Conservation (phyloP, 2,888 invertebrate species). For the Lithophane ornitopus region DNA sequence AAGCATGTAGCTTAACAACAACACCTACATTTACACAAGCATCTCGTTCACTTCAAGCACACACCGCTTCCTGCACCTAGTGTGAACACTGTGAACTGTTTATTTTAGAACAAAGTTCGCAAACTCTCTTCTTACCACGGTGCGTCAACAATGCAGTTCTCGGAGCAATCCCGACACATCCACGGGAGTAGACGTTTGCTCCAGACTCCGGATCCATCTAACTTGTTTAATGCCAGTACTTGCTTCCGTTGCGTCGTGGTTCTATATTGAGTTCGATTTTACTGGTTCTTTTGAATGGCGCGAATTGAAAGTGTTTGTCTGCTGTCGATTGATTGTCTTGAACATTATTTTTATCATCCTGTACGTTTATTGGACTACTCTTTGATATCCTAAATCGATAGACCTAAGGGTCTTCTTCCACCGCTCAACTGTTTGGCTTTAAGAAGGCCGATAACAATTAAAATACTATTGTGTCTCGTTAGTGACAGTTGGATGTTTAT, state of each 20-base stretch:
- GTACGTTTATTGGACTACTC: not conserved
- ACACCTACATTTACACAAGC: not conserved
- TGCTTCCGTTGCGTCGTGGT: conserved; percentile 20
- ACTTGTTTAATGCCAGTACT: conserved; percentile 50
- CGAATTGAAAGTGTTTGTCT: not conserved
- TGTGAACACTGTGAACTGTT: conserved; percentile 24
- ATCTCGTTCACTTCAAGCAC: conserved; percentile 24
- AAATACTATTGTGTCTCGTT: too few relatives aligned
- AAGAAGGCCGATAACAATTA: too few relatives aligned
- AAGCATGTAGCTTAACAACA: not conserved
- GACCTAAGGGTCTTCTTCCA: not conserved
- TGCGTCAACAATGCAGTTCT: conserved; percentile 51
- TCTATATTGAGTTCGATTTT: conserved; percentile 25
- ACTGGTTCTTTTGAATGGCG: not conserved
- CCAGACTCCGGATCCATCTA: conserved; percentile 46
- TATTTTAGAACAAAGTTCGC: conserved; percentile 31
- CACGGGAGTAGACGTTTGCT: conserved; percentile 45
- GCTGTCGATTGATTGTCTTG: not conserved
- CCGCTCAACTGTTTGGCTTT: too few relatives aligned
- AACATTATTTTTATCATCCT: not conserved
- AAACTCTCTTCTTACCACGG: conserved; percentile 31
- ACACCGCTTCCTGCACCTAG: conserved; percentile 27
- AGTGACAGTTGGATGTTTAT: too few relatives aligned
- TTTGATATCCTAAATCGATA: not conserved
- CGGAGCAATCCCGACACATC: conserved; percentile 47